phyloP scores from a whole-genome alignment of 2,113 vertebrate species.

The Pachypanchax playfairii region DNA sequence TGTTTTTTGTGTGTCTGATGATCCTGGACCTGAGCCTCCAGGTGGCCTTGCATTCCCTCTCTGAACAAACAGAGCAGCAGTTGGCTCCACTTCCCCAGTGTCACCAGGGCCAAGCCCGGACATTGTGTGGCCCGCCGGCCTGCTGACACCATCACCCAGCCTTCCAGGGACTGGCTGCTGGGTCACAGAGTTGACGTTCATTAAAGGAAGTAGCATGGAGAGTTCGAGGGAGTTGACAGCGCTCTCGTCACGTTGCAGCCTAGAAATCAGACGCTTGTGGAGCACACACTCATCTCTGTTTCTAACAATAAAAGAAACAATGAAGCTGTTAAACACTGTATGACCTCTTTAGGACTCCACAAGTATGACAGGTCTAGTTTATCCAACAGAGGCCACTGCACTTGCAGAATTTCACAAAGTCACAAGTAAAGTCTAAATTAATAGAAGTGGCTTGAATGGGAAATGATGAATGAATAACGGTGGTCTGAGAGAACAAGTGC shows the following conservation, averaged over 20 bases:
- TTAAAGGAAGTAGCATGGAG: conserved; percentile 67
- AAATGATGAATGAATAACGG: conserved; percentile 59
- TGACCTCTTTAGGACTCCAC: conserved; percentile 50
- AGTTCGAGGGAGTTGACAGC: conserved; percentile 66
- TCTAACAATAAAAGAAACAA: conserved; percentile 71
- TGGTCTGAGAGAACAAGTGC: conserved; percentile 45
- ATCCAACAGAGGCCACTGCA: conserved; percentile 29
- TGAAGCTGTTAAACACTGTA: conserved; percentile 58
- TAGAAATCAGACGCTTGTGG: conserved; percentile 45
- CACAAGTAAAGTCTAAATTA: conserved; percentile 19
- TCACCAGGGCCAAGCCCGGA: conserved; percentile 63
- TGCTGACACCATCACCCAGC: conserved; percentile 52
- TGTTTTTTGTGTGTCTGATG: conserved; percentile 49
- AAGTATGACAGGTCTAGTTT: conserved; percentile 57
- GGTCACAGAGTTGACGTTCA: conserved; percentile 71
- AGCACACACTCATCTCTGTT: conserved; percentile 52
- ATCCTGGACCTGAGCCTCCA: conserved; percentile 55
- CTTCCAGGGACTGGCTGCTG: conserved; percentile 54
- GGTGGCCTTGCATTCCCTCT: conserved; percentile 55
- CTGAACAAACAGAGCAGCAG: conserved; percentile 67
- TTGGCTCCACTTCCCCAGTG: conserved; percentile 53
- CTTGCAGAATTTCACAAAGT: conserved; percentile 20
- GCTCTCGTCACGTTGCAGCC: conserved; percentile 62
- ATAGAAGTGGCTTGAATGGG: conserved; percentile 30
- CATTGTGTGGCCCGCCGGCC: conserved; percentile 56